These are phyloP conservation scores for Labrus mixtus DNA, from an alignment of 2,113 vertebrate genomes.

Conservation along the genomic window DNA sequence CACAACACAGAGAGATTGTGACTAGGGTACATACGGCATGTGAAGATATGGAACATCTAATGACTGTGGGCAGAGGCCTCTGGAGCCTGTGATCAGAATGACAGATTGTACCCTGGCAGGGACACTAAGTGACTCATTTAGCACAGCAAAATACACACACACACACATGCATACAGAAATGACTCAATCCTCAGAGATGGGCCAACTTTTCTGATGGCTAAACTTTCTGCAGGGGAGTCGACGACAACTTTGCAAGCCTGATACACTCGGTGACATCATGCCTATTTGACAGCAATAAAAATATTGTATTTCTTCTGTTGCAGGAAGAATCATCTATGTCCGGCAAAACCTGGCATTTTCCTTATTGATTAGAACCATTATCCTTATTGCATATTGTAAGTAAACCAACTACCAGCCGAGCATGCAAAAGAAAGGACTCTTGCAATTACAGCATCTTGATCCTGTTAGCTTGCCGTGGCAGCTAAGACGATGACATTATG, in stretches of 20 bases:
- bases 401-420: too few relatives aligned
- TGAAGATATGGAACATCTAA: slow-evolving; percentile 39
- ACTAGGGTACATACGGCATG: slow-evolving; percentile 24
- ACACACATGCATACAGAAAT: slow-evolving; percentile 15
- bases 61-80: slow-evolving; percentile 50
- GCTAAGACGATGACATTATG: neutral
- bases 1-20: neutral
- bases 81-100: slow-evolving; percentile 52
- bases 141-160: slow-evolving; percentile 7
- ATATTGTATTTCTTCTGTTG: neutral
- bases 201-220: neutral
- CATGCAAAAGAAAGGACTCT: neutral
- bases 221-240: neutral
- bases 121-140: slow-evolving; percentile 53
- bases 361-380: neutral
- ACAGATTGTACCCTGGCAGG: slow-evolving; percentile 57
- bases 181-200: neutral
- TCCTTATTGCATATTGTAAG: neutral
- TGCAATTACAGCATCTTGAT: slow-evolving; percentile 3
- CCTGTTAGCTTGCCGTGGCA: neutral
- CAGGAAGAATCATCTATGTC: too few relatives aligned
- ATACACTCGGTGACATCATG: neutral
- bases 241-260: neutral
- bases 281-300: neutral
- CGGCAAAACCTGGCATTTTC: neutral